phyloP scores from a whole-genome alignment of 2,888 invertebrate species.

The Eutolmus rufibarbis region DNA sequence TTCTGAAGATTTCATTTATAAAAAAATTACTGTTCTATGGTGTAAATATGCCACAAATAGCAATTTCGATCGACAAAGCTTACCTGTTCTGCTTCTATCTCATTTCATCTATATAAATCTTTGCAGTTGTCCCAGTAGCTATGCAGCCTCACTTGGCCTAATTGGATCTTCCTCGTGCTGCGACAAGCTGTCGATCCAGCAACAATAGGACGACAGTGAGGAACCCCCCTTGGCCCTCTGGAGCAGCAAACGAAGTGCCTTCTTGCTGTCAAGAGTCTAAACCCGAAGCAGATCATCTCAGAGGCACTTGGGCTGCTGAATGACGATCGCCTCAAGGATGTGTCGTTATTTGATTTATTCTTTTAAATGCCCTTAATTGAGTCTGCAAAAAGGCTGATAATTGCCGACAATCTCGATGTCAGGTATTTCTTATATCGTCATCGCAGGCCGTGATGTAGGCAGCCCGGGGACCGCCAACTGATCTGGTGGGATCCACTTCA shows the following conservation, averaged over 20 bases:
- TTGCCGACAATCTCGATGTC: slow-evolving; percentile 36
- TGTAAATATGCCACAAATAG: neutral
- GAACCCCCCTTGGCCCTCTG: neutral
- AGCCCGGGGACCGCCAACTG: neutral
- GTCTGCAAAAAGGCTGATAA: slow-evolving; percentile 45
- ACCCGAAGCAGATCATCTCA: slow-evolving; percentile 12
- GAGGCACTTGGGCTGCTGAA: slow-evolving; percentile 45
- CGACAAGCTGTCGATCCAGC: neutral
- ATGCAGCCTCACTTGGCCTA: neutral
- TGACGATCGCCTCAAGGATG: slow-evolving; percentile 51
- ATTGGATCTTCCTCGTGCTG: neutral
- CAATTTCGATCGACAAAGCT: neutral
- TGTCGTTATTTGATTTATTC: slow-evolving; percentile 53
- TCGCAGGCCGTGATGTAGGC: slow-evolving; percentile 41
- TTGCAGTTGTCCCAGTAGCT: neutral
- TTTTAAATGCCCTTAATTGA: slow-evolving; percentile 53
- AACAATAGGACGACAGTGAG: neutral
- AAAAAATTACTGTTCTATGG: too few species aligned
- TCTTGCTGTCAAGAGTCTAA: neutral
- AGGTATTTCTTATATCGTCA: slow-evolving; percentile 28
- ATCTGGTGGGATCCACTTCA: neutral
- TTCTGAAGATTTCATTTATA: too few species aligned
- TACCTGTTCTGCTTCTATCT: neutral
- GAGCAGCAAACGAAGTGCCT: neutral
- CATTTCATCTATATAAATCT: neutral